Base-by-base conservation (phyloP, 1,140 invertebrate genomes). In the Eubasilissa regina region DNA sequence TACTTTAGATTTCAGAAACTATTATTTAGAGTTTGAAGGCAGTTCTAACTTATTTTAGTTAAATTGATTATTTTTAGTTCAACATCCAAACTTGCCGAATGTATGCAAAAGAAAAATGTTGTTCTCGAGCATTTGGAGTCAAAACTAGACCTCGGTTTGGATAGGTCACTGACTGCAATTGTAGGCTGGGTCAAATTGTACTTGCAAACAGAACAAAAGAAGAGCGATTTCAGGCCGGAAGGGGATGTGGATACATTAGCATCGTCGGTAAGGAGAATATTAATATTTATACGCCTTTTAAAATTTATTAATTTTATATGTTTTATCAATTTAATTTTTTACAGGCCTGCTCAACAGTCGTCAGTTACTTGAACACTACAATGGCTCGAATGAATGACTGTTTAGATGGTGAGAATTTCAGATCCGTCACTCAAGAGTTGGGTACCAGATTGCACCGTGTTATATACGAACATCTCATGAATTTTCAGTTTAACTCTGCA, bases 171-270 rank as follows among this genome's bases (percentile, higher is more conserved):
- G 44, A 93, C 94, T 78, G 96, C 97, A 0, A 93, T 99, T 21
- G 93, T 96, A 77, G 94, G 95, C 17, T 99, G 97, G 95, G 94
- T 98, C 0, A 96, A 95, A 88, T 90, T 96, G 62, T 94, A 98
- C 84, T 90, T 99, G 1, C 94, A 97, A 87, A 94, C 92, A 4
- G 97, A 99, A 86, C 98, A 99, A 88, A 97, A 97, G 86, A 98
- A 98, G 86, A 95, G 94, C 0, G 98, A 99, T 87, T 99, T 98
- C 84, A 98, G 96, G 85, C 97, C 97, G 0, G 98, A 99, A 87
- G 94, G 91, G 6, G 94, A 96, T 84, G 92, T 94, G 6, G 94
- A 95, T 84, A 95, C 94, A 0, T 87, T 96, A 25, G 93, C 93
- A 8, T 95, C 94, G 35, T 87, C 92, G 4, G 93, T 93, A 87